Conservation (phyloP, 1,140 invertebrate genomes). For the Drosophila pallidifrons region DNA sequence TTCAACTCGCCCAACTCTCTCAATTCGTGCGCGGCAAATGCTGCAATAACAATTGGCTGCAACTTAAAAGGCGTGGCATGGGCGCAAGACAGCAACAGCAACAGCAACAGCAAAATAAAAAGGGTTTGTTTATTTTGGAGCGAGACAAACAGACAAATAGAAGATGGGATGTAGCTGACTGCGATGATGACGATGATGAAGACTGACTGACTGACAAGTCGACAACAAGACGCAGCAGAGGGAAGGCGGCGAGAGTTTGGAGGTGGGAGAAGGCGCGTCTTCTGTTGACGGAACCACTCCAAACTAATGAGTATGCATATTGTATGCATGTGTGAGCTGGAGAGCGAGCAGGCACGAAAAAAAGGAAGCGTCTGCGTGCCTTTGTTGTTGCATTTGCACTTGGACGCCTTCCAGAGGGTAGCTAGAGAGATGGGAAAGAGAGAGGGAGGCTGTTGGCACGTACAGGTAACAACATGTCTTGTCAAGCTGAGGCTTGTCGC, state of each 20-base stretch:
- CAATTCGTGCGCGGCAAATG: constrained; percentile 11
- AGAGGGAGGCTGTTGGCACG: not conserved
- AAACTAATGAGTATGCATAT: constrained; percentile 83
- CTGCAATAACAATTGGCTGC: constrained; percentile 80
- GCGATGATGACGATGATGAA: constrained; percentile 27
- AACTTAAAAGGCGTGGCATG: constrained; percentile 64
- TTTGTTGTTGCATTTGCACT: constrained; percentile 62
- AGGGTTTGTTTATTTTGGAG: constrained; percentile 50
- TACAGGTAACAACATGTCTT: constrained; percentile 30
- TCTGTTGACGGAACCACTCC: constrained; percentile 82
- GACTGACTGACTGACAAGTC: constrained; percentile 48
- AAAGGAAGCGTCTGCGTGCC: constrained; percentile 28
- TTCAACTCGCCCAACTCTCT: constrained; percentile 6
- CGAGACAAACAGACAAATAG: constrained; percentile 49
- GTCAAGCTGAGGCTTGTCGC: constrained; percentile 62
- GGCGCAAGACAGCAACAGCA: too few species aligned
- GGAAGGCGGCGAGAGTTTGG: not conserved
- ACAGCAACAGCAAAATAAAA: not conserved
- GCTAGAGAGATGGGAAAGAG: not conserved
- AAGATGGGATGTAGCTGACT: constrained; percentile 10
- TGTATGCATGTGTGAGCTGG: constrained; percentile 69
- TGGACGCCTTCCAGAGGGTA: constrained; percentile 40
- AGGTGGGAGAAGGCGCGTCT: constrained; percentile 32
- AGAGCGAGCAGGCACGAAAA: not conserved
- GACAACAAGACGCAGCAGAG: constrained; percentile 28